Evolutionary conservation across 1,140 invertebrate genomes (phyloP), one percentile per base, ranked within the genome.

Genomic region (Leptinotarsa defecta): DNA sequence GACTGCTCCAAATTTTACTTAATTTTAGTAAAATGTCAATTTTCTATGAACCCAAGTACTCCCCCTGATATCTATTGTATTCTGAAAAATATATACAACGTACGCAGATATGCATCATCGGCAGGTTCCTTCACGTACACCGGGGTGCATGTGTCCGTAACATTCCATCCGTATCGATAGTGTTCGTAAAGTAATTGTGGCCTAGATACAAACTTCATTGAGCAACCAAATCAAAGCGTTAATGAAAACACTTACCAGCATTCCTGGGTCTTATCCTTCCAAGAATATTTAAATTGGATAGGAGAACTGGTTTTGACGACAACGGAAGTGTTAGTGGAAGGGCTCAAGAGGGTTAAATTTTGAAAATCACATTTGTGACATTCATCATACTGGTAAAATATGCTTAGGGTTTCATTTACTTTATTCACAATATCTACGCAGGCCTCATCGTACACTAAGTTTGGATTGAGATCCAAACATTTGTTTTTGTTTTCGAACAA

Each of bases 131-230:
- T 81, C 19, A 85, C 83, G 77, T 88, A 86, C 71, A 88, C 72
- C 19, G 78, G n/a, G 3, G 83, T 81, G 78, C 88, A 88, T 68
- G 69, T 61, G 3, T 78, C n/a, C 13, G 86, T 86, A 67, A 89
- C 80, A 83, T 89, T 89, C 88, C 87, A 89, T 15, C 86, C 86
- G 81, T 89, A 89, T 63, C 82, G 80, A 72, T 88, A 88, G 83
- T 89, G 85, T 74, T 89, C 87, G 80, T 85, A 85, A 70, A 89
- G 87, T 48, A 81, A 52, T 22, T 82, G 34, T 8, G 34, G 34
- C 34, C 34, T 43, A 43, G 8, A 43, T 11, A 43, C 8, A 43
- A 2, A 43, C 8, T 43, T 43, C 34, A 43, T 43, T 43, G 11
- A 11, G 8, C 8, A 43, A 43, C 34, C 8, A 43, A 43, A 43